These are phyloP conservation scores for Siphlonurus alternatus DNA, from an alignment of 2,888 invertebrate genomes.

Conservation along the genomic window DNA sequence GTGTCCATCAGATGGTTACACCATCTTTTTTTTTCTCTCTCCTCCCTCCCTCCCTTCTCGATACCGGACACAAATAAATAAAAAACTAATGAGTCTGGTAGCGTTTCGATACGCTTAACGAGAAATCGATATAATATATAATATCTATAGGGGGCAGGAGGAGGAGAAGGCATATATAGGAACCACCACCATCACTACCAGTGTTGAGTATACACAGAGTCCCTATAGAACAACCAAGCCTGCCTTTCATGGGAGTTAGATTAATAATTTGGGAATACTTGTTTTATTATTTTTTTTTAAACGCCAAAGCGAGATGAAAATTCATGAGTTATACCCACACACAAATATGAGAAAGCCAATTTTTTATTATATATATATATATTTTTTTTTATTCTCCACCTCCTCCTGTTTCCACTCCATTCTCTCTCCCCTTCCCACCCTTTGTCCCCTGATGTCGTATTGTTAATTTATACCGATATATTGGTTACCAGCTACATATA, in stretches of 20 bases:
- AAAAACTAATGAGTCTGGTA: neutral
- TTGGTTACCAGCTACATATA: neutral
- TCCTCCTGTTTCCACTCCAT: no score
- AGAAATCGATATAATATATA: neutral
- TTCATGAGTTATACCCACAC: neutral
- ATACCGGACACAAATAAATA: neutral
- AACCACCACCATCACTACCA: neutral
- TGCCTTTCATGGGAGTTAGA: neutral
- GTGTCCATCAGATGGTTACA: neutral
- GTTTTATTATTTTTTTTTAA: neutral
- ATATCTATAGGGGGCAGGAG: neutral
- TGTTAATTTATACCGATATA: neutral
- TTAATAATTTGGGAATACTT: neutral
- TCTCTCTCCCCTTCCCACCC: neutral
- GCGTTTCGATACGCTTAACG: neutral
- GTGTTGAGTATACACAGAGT: neutral
- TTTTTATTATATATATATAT: neutral
- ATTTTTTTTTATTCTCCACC: no score
- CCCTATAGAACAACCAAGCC: neutral
- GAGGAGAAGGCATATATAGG: neutral
- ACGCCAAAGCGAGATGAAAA: neutral
- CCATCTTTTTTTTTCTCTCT: neutral
- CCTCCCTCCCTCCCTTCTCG: neutral
- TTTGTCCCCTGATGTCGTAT: neutral
- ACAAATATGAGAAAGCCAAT: neutral